Conservation (phyloP, 1,140 invertebrate genomes). For the Holotrichia oblita region DNA sequence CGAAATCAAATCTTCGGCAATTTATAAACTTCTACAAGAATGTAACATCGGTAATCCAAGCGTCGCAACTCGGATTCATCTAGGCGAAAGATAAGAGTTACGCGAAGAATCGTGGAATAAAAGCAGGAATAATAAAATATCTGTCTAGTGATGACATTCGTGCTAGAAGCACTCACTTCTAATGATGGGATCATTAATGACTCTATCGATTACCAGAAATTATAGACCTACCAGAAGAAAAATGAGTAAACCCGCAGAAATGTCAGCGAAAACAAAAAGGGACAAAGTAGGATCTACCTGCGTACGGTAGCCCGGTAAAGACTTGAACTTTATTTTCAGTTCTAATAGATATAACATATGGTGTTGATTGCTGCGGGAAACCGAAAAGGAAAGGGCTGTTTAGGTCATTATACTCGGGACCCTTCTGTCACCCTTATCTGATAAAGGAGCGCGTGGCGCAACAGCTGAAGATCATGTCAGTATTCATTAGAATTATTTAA, state of each 20-base stretch:
- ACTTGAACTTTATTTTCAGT: conserved; percentile 10
- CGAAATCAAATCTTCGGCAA: too few species aligned
- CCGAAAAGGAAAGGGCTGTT: conserved; percentile 45
- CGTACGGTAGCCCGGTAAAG: not conserved
- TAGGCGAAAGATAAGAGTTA: too few species aligned
- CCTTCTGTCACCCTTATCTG: conserved; percentile 44
- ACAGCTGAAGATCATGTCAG: conserved; percentile 47
- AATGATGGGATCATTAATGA: conserved; percentile 11
- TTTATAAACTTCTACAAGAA: too few species aligned
- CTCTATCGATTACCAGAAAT: conserved; percentile 22
- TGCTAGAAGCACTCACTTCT: not conserved
- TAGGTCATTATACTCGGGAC: conserved; percentile 16
- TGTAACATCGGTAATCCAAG: too few species aligned
- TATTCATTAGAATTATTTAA: conserved; percentile 31
- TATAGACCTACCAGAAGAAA: not conserved
- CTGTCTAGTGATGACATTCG: not conserved
- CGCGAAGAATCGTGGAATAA: too few species aligned
- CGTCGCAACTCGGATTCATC: too few species aligned
- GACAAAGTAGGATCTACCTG: not conserved
- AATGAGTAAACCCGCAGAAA: not conserved
- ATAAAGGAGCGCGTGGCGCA: conserved; percentile 46
- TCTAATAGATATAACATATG: conserved; percentile 46
- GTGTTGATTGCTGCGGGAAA: conserved; percentile 38
- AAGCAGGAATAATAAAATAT: not conserved
- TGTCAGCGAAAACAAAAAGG: conserved; percentile 16